phyloP scores from a whole-genome alignment of 2,888 invertebrate species.

The Harpalus rubripes region DNA sequence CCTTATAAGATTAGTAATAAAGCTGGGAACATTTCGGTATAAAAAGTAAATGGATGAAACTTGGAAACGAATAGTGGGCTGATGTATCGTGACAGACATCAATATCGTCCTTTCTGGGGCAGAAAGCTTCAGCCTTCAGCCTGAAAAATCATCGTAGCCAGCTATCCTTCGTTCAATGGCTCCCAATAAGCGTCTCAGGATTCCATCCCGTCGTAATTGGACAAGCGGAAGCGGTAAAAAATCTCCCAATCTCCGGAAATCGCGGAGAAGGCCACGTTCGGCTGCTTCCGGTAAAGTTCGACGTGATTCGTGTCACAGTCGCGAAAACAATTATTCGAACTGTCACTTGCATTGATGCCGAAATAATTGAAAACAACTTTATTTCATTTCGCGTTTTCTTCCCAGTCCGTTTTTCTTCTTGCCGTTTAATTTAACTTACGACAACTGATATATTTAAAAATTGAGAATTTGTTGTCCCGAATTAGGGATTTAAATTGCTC shows the following conservation, averaged over 20 bases:
- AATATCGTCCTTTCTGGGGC: constrained; percentile 13
- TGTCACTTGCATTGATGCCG: constrained; percentile 67
- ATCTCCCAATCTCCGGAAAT: constrained; percentile 41
- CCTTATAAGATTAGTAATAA: background rate
- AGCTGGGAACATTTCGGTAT: background rate
- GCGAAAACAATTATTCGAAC: constrained; percentile 66
- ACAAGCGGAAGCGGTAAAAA: constrained; percentile 51
- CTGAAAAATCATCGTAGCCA: constrained; percentile 28
- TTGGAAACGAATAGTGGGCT: background rate
- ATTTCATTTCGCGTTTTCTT: constrained; percentile 61
- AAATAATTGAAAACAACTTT: constrained; percentile 67
- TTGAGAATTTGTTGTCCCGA: constrained; percentile 56
- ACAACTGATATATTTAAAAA: constrained; percentile 65
- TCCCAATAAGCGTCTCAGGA: constrained; percentile 32
- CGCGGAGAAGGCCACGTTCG: constrained; percentile 18
- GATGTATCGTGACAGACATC: constrained; percentile 27
- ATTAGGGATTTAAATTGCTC: constrained; percentile 55
- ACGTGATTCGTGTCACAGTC: constrained; percentile 53
- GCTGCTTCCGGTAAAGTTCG: constrained; percentile 14
- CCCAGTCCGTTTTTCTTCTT: constrained; percentile 44
- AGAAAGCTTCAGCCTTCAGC: constrained; percentile 17
- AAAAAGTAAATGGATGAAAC: background rate
- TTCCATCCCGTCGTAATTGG: constrained; percentile 38
- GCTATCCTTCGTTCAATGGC: constrained; percentile 36
- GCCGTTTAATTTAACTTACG: constrained; percentile 63